Evolutionary conservation across 2,113 vertebrate species (phyloP), one percentile per base, ranked within the genome.

Genomic region (Pygathrix nemaeus): DNA sequence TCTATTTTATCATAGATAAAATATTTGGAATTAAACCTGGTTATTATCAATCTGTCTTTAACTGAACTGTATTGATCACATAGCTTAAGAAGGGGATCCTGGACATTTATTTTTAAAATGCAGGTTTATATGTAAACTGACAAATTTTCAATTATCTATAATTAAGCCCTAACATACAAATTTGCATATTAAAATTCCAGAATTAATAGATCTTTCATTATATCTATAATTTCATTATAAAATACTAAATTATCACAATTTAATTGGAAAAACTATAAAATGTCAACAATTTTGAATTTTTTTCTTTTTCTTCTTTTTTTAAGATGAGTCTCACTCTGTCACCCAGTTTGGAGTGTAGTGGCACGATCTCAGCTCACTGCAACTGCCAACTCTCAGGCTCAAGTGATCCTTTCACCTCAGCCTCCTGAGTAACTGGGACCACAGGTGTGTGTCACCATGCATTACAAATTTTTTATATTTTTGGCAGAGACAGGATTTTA

Each of bases 11-110:
- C 4, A 79, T 90, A 96, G 52, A 66, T 88, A 30, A 86, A 38
- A 93, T 97, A 84, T 85, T 96, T 80, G 0, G 17, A 38, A 93
- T 21, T 30, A 85, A 70, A 78, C 73, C 48, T 92, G 45, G 25
- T 97, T 97, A 50, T 93, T 91, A 52, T 85, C 97, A 93, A 91
- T 45, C 57, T 97, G 27, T 80, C 1, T 0, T 96, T 93, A 91
- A 91, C 66, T 92, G 72, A 90, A 79, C 32, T 18, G 23, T 68
- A 88, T 76, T 96, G 68, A 87, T 96, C 50, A 66, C 18, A 61
- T 48, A 61, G 13, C 11, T 85, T 90, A 23, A 97, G 23, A 84
- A 94, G 86, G 14, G 1, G 27, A 52, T 3, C 40, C 38, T 92
- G 17, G 70, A 75, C 23, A 84, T 84, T 6, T 75, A 7, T 87